Conservation (phyloP, 2,888 invertebrate species). For the Platerodrilus igneus region DNA sequence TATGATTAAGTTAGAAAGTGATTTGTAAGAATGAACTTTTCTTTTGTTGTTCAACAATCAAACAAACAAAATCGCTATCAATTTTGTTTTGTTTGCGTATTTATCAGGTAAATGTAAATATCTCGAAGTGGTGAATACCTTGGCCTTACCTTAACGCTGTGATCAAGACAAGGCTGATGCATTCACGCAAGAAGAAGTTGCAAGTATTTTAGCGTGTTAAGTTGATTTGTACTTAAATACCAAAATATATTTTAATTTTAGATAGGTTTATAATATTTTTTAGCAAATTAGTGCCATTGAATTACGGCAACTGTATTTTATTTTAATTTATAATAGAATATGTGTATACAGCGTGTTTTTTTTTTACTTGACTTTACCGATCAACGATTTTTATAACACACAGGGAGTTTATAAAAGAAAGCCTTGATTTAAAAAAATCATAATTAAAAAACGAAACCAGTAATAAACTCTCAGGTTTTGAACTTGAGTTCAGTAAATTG, state of each 20-base stretch:
- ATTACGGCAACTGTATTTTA: constrained; percentile 27
- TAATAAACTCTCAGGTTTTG: too few relatives aligned
- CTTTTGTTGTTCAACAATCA: too few relatives aligned
- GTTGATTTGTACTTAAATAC: constrained; percentile 5
- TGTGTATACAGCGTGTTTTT: too few relatives aligned
- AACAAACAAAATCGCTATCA: too few relatives aligned
- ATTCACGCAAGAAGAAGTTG: constrained; percentile 32
- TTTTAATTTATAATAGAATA: constrained; percentile 6
- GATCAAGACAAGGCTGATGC: constrained; percentile 38
- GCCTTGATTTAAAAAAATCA: too few relatives aligned
- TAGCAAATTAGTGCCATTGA: constrained; percentile 34
- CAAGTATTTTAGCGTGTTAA: too few relatives aligned
- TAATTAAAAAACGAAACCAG: too few relatives aligned
- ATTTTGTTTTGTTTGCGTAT: constrained; percentile 10
- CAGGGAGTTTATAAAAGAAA: too few relatives aligned
- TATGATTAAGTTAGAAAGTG: constrained; percentile 41
- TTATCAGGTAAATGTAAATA: constrained; percentile 14
- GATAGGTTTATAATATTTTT: constrained; percentile 10
- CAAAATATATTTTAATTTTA: constrained; percentile 15
- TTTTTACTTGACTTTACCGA: too few relatives aligned
- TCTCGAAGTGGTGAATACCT: constrained; percentile 34
- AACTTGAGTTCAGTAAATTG: too few relatives aligned
- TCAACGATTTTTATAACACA: too few relatives aligned
- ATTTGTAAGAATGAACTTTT: constrained; percentile 21
- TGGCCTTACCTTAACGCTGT: constrained; percentile 29